Evolutionary conservation across 1,140 invertebrate genomes (phyloP), one percentile per base, ranked within the genome.

Genomic region (Hypsibius dujardini): DNA sequence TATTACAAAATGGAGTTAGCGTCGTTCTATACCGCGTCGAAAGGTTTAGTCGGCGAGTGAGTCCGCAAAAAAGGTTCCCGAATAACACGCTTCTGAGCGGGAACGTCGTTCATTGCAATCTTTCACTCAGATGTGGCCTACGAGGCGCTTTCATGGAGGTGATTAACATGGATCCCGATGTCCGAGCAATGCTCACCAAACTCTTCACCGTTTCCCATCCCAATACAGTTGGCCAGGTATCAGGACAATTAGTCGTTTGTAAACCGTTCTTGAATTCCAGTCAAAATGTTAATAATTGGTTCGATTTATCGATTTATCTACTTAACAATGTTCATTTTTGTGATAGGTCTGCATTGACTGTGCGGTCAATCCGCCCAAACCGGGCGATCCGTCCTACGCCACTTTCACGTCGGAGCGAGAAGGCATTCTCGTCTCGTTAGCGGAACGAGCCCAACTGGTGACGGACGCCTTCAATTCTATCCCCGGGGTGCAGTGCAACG

Each of bases 21-120:
- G 2, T 95, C 91, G 45, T 97, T 95, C 80, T 90, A 97, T 88
- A 94, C 93, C 0, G 87, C 88, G 60, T 95, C 91, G 1, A 98
- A 98, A 85, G 95, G 94, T 46, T 85, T 82, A 75, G 85, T 85
- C 83, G 84, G 84, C 73, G 84, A 85, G 80, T 83, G 77, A 77
- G 81, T 79, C 12, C 56, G 14, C 15, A n/a, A 70, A 28, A 3
- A n/a, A 28, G 59, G 12, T 71, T 69, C 15, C 70, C 42, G 59
- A 70, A 70, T 71, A n/a, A 71, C 70, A 15, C 70, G 28, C 28
- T 28, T 28, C 28, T 28, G 28, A 28, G 28, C 28, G 28, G 28
- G 28, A 28, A 28, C 28, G 28, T 28, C 28, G 28, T 28, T 28
- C 28, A 28, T 28, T 28, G 28, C 70, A 42, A 59, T 73, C 70